Conservation (phyloP, 2,888 invertebrate genomes). For the Thereva unica region DNA sequence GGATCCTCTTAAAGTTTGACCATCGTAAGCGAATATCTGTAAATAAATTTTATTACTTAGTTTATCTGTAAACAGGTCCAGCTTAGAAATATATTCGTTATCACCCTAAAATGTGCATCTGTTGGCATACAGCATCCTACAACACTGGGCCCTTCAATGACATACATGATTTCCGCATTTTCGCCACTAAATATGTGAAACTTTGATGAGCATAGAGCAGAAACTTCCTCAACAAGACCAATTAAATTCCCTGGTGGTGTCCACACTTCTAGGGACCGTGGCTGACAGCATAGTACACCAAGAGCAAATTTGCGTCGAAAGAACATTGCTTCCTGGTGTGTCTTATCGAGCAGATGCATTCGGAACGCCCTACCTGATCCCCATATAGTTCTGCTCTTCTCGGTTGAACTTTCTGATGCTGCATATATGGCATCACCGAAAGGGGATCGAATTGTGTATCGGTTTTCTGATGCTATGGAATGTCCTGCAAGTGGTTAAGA, state of each 20-base stretch:
- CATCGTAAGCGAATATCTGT: conserved; percentile 65
- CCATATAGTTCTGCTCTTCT: conserved; percentile 69
- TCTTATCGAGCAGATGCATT: conserved; percentile 80
- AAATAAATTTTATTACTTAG: neutral
- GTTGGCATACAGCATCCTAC: conserved; percentile 65
- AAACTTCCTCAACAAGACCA: conserved; percentile 72
- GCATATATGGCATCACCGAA: conserved; percentile 76
- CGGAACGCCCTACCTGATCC: conserved; percentile 71
- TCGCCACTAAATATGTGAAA: conserved; percentile 69
- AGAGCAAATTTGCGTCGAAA: conserved; percentile 72
- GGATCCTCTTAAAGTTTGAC: conserved; percentile 66
- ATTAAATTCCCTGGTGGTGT: conserved; percentile 71
- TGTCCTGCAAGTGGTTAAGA: conserved; percentile 48
- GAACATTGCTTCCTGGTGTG: conserved; percentile 80
- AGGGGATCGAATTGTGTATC: conserved; percentile 73
- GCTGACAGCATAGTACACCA: conserved; percentile 70
- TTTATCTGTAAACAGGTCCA: neutral
- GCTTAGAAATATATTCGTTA: conserved; percentile 47
- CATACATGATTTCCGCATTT: conserved; percentile 66
- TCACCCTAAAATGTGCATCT: conserved; percentile 67
- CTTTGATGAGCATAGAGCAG: conserved; percentile 67
- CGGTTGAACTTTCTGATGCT: conserved; percentile 69
- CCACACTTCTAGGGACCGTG: conserved; percentile 71
- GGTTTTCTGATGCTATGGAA: conserved; percentile 68
- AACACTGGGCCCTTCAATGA: conserved; percentile 71